phyloP scores from a whole-genome alignment of 1,140 invertebrate species.

The Drosophila setifemur region DNA sequence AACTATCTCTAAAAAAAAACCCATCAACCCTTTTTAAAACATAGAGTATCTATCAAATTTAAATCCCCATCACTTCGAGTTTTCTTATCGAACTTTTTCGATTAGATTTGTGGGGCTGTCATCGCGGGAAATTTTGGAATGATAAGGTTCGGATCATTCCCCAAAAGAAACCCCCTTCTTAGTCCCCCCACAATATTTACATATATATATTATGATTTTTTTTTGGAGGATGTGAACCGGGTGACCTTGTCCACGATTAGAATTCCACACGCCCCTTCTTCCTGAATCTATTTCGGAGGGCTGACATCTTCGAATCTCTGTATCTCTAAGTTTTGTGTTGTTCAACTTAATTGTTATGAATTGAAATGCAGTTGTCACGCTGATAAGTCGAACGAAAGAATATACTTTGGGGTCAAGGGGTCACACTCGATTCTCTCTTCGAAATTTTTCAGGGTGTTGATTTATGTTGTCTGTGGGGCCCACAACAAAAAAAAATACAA shows the following conservation, averaged over 20 bases:
- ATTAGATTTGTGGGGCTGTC: conserved; percentile 12
- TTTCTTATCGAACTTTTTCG: conserved; percentile 9
- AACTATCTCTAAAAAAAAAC: background rate
- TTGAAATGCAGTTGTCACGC: conserved; percentile 68
- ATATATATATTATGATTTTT: background rate
- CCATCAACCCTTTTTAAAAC: too few relatives aligned
- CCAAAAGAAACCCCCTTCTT: too few relatives aligned
- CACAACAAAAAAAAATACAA: background rate
- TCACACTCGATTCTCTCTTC: conserved; percentile 15
- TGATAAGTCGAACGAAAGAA: conserved; percentile 31
- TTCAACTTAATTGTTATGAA: conserved; percentile 73
- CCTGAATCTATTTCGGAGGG: background rate
- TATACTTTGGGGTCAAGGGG: conserved; percentile 18
- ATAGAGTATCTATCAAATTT: background rate
- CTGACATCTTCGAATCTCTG: too few relatives aligned
- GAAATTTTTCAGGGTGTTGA: conserved; percentile 59
- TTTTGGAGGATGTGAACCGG: conserved; percentile 9
- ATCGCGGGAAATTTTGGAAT: conserved; percentile 5
- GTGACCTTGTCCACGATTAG: conserved; percentile 34
- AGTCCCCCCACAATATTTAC: background rate
- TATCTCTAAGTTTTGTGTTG: conserved; percentile 41
- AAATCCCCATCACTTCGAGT: background rate
- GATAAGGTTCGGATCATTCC: too few relatives aligned
- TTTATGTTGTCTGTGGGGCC: conserved; percentile 43
- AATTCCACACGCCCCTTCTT: conserved; percentile 3